Base-by-base conservation (phyloP, 2,888 invertebrate species). In the Lampropteryx suffumata region DNA sequence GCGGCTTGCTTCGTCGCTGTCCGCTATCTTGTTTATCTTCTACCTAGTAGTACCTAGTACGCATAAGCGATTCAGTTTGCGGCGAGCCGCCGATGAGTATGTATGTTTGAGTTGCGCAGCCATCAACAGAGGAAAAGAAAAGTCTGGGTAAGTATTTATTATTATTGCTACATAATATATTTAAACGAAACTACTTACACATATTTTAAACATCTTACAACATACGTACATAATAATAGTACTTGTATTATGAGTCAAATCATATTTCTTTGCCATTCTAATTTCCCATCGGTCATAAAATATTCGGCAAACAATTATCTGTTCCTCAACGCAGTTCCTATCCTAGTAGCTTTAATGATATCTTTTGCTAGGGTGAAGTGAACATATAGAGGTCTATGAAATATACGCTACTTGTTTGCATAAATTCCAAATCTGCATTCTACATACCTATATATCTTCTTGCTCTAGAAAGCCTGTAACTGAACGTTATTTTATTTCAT, bases 341-440 rank as follows among this genome's bases (percentile, higher is more conserved):
- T 57, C 39, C 44, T 57, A 17, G 17, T 17, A 39, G 63, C 40
- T 40, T 60, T 60, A 14, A 64, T 58, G 34, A 62, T 59, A 58
- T 58, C 51, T 36, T 47, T 56, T 30, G 39, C 50, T 52, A 56
- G 35, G 50, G 41, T 51, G 42, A 47, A 42, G 12, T 58, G 14
- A 44, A 63, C 57, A 60, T 62, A 57, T 37, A 64, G 33, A 17
- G 61, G 62, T 55, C 59, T 59, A 44, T 61, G 55, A 13, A 61
- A 61, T 30, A 61, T 59, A 10, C 61, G 51, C 54, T 54, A 57
- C 27, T 50, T 52, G 29, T 56, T 59, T 13, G 49, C 47, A 46
- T 12, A 17, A 27, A 59, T 32, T 6, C 57, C 52, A 47, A 59
- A 54, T 48, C 12, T 50, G 24, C 50, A 53, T 53, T 56, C 61